Percentiles rank a stretch among this genome's conserved stretches.
Conservation (phyloP, 37 sponge, comb jelly and placozoan genomes). For the Spongilla lacustris region DNA sequence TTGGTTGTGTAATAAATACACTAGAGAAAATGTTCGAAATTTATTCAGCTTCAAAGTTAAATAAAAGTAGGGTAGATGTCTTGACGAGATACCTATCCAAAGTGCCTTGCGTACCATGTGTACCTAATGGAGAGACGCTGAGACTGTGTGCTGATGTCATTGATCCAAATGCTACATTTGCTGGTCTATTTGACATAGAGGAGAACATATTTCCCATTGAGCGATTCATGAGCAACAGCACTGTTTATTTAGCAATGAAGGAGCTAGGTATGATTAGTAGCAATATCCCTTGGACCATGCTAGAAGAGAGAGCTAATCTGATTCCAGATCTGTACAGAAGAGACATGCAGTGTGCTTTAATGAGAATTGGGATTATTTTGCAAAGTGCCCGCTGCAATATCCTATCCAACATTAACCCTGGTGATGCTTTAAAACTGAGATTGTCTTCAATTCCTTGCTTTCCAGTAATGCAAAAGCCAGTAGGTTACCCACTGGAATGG, state of each 20-base stretch:
- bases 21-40: background rate
- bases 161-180: background rate
- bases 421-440: background rate
- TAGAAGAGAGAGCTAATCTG: background rate
- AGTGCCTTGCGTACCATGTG: background rate
- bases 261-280: background rate
- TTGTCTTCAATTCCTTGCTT: slow-evolving; percentile 7
- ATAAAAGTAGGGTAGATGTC: background rate
- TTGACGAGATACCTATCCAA: background rate
- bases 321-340: background rate
- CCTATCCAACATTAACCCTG: background rate
- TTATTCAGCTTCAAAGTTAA: background rate
- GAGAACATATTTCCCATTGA: background rate
- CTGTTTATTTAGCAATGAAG: background rate
- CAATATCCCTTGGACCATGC: background rate
- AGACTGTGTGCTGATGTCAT: background rate
- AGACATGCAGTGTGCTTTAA: background rate
- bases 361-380: background rate
- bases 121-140: background rate
- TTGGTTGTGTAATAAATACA: background rate
- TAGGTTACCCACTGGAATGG: slow-evolving; percentile 17
- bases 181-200: background rate
- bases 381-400: background rate
- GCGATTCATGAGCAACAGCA: background rate
- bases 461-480: slow-evolving; percentile 27